These are phyloP conservation scores for Papilio glaucus DNA, from an alignment of 1,140 invertebrate species.

Conservation along the genomic window DNA sequence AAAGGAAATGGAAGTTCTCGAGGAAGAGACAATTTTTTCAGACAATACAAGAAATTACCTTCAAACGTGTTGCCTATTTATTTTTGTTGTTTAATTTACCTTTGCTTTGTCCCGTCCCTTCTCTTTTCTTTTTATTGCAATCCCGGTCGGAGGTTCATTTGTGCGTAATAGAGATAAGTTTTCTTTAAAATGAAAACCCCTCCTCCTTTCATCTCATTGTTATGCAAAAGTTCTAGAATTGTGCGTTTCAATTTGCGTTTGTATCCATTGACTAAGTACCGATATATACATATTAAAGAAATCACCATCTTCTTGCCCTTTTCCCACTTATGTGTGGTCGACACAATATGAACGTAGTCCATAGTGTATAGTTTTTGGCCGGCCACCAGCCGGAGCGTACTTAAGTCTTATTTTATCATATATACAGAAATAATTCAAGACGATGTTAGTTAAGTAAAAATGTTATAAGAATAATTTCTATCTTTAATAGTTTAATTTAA, in stretches of 20 bases:
- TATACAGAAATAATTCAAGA: too few species aligned
- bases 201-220: conserved; percentile 61
- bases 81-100: conserved; percentile 65
- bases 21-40: conserved; percentile 38
- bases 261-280: background rate
- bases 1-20: conserved; percentile 42
- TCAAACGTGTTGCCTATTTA: conserved; percentile 56
- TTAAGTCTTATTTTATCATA: too few species aligned
- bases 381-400: too few species aligned
- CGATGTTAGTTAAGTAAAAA: background rate
- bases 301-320: too few species aligned
- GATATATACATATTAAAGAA: background rate
- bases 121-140: conserved; percentile 62
- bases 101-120: conserved; percentile 48
- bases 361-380: too few species aligned
- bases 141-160: conserved; percentile 46
- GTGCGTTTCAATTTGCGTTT: conserved; percentile 38
- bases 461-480: too few species aligned
- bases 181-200: conserved; percentile 58
- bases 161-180: conserved; percentile 58
- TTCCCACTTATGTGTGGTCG: too few species aligned
- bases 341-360: too few species aligned
- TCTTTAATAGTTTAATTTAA: too few species aligned
- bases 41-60: conserved; percentile 52
- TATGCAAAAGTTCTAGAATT: conserved; percentile 51